A percentile compares a stretch with the other conserved stretches of the same genome.
phyloP scores from a whole-genome alignment of 2,797 vertebrate genomes.

The Micropoecilia bifurca region DNA sequence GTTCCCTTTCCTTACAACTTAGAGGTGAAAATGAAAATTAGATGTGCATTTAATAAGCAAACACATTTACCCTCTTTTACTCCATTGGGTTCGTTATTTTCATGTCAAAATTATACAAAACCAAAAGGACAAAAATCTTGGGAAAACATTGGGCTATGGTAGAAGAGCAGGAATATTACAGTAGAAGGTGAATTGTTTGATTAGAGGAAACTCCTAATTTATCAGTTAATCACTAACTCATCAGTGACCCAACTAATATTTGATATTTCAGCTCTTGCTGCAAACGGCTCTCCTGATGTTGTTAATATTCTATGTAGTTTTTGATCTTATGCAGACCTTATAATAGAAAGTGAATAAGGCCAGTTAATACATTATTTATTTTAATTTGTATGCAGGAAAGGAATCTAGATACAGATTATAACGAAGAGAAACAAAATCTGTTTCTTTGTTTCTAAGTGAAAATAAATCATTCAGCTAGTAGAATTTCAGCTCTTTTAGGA shows the following conservation, averaged over 20 bases:
- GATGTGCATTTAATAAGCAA: background rate
- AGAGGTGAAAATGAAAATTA: background rate
- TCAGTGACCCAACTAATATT: background rate
- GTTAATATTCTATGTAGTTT: background rate
- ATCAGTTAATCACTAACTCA: background rate
- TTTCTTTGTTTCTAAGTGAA: background rate
- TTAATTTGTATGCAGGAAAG: background rate
- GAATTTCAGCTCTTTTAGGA: background rate
- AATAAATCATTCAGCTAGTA: background rate
- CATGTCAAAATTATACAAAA: background rate
- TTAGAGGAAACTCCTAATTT: background rate
- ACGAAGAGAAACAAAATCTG: background rate
- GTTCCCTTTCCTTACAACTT: background rate
- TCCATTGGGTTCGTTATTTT: background rate
- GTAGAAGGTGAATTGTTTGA: background rate
- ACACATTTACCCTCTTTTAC: background rate
- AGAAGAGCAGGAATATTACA: background rate
- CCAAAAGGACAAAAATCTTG: background rate
- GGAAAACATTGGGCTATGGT: background rate
- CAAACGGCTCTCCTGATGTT: background rate
- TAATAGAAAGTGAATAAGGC: background rate
- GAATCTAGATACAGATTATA: background rate
- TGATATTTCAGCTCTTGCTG: background rate
- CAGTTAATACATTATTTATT: background rate
- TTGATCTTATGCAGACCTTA: background rate